phyloP scores from a whole-genome alignment of 2,888 invertebrate genomes.

The Melangyna quadrimaculata region DNA sequence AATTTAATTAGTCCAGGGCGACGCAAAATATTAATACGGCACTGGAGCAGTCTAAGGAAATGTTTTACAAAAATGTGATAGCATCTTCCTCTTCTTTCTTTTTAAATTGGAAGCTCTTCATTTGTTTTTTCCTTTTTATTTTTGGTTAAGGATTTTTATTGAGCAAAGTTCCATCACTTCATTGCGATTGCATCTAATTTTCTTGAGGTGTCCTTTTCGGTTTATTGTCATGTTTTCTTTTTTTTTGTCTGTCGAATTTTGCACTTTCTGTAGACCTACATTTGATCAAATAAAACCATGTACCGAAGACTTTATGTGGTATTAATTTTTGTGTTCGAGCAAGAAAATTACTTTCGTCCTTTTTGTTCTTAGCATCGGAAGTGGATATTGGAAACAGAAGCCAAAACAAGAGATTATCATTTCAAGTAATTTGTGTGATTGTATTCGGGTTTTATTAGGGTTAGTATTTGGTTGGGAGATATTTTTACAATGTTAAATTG shows the following conservation, averaged over 20 bases:
- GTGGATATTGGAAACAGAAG: not conserved
- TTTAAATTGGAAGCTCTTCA: conserved; percentile 33
- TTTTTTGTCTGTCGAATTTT: conserved; percentile 19
- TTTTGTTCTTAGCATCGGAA: not conserved
- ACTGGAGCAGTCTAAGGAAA: conserved; percentile 9
- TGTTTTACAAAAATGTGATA: not conserved
- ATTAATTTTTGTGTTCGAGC: conserved; percentile 46
- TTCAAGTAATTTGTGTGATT: conserved; percentile 46
- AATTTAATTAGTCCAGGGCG: too few relatives aligned
- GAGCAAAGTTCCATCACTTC: conserved; percentile 9
- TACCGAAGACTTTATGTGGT: conserved; percentile 41
- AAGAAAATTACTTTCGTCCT: conserved; percentile 33
- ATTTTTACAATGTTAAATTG: not conserved
- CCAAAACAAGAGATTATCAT: conserved; percentile 21
- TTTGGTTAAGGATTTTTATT: not conserved
- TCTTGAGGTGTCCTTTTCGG: conserved; percentile 43
- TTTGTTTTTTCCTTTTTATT: not conserved
- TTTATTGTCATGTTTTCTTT: conserved; percentile 19
- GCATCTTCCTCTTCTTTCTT: conserved; percentile 5
- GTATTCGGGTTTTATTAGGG: not conserved
- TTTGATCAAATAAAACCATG: conserved; percentile 31
- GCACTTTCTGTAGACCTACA: conserved; percentile 38
- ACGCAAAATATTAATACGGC: too few relatives aligned
- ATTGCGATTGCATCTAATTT: conserved; percentile 55
- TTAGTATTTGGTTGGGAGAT: not conserved